Evolutionary conservation across 2,888 invertebrate species (phyloP), one percentile per base, ranked within the genome.

Genomic region (Pogonocherus hispidulus): DNA sequence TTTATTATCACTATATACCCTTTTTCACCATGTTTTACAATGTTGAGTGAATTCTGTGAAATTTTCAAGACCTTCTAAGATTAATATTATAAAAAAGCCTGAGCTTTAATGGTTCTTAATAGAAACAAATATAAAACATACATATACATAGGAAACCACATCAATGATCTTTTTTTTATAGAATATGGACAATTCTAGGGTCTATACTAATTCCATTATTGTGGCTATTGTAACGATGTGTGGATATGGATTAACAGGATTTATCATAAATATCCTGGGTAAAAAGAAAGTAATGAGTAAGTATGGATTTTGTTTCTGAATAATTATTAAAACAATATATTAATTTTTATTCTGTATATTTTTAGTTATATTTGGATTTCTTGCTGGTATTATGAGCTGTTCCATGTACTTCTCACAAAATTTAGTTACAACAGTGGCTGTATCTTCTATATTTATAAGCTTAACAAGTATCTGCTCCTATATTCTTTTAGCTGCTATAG

Each of bases 401-500:
- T 74, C 87, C 55, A 84, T 92, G 67, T 91, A 90, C 70, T 88
- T 89, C 78, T 89, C 91, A 3, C 83, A 80, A 14, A 87, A 86
- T 66, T 84, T 88, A 0, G 72, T 85, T 6, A 83, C 87, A 0
- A 90, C 90, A 1, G 86, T 90, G 0, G 86, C 87, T 1, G 82
- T 90, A 74, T 87, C 90, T 2, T 87, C 91, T 0, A 76, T 88
- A 0, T 89, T 87, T 49, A 83, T 90, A 3, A 87, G 88, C 0
- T 82, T 89, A 67, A 87, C 87, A 0, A 86, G 91, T 67, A 84
- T 92, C 71, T 78, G 87, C 72, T 81, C 89, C 71, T 92, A 91
- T 77, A 82, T 92, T 65, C 80, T 91, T 70, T 82, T 91, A 71
- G 88, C 91, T 81, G 86, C 91, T 76, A 84, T 90, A 66, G 90